phyloP scores from a whole-genome alignment of 2,113 vertebrate genomes.

The Brevimyrus niger region DNA sequence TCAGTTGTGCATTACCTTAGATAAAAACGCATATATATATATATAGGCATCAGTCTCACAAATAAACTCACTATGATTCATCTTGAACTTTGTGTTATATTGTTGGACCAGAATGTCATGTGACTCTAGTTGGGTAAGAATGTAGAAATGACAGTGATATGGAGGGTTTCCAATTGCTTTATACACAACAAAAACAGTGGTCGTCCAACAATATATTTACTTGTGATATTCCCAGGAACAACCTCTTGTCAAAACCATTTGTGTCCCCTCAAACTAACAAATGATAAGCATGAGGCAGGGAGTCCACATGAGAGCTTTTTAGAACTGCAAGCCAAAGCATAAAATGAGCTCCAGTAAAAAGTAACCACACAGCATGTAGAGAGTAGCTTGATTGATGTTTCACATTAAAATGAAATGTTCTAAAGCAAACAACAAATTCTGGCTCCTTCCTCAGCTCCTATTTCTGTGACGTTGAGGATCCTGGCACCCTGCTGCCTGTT shows the following conservation, averaged over 20 bases:
- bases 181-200: background rate
- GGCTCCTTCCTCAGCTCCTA: conserved; percentile 2
- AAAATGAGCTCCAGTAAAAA: conserved; percentile 53
- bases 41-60: background rate
- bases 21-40: background rate
- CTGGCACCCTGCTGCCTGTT: conserved; percentile 7
- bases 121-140: background rate
- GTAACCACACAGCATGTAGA: conserved; percentile 32
- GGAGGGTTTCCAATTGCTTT: background rate
- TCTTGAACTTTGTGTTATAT: background rate
- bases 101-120: background rate
- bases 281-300: conserved; percentile 44
- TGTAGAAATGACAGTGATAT: background rate
- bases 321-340: conserved; percentile 48
- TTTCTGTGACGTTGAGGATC: conserved; percentile 18
- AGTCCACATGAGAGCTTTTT: conserved; percentile 55
- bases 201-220: conserved; percentile 28
- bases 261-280: conserved; percentile 50
- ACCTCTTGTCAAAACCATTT: conserved; percentile 29
- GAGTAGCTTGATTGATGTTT: conserved; percentile 49
- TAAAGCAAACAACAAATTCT: conserved; percentile 42
- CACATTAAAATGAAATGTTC: conserved; percentile 36
- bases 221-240: conserved; percentile 24
- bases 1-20: background rate
- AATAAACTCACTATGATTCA: background rate